phyloP scores from a whole-genome alignment of 1,140 invertebrate species.

The Nephila pilipes region DNA sequence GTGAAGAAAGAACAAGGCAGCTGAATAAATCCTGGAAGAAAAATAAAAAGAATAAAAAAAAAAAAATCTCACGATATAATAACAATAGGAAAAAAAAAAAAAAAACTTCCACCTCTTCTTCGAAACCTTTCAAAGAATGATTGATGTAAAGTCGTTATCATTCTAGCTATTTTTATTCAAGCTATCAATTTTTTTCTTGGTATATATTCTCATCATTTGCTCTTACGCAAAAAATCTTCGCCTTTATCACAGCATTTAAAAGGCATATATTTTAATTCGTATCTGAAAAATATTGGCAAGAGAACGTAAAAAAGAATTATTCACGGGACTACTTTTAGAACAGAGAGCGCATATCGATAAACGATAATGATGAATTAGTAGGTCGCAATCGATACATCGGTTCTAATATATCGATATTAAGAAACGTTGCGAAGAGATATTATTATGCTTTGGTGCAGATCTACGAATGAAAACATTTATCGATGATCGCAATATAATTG shows the following conservation, averaged over 20 bases:
- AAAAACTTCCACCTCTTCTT: neutral
- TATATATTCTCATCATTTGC: constrained; percentile 49
- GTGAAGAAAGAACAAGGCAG: neutral
- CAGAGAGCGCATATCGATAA: constrained; percentile 63
- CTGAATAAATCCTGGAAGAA: neutral
- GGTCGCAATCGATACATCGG: constrained; percentile 68
- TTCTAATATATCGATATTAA: constrained; percentile 63
- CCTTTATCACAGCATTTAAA: constrained; percentile 63
- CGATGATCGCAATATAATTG: constrained; percentile 73
- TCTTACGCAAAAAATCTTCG: neutral
- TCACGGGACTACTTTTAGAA: constrained; percentile 60
- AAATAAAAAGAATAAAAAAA: constrained; percentile 8
- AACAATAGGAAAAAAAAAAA: constrained; percentile 14
- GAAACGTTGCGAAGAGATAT: constrained; percentile 59
- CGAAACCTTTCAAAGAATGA: constrained; percentile 66
- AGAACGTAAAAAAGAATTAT: constrained; percentile 7
- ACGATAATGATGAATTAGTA: constrained; percentile 76
- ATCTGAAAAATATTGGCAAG: constrained; percentile 20
- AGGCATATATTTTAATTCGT: constrained; percentile 73
- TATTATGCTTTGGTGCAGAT: constrained; percentile 46
- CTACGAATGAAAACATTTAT: constrained; percentile 69
- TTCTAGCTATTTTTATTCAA: constrained; percentile 69
- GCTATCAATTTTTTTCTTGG: constrained; percentile 42
- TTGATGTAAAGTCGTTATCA: constrained; percentile 70
- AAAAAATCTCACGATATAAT: constrained; percentile 44